Evolutionary conservation across 1,140 invertebrate species (phyloP).

Genomic region (Drosophila willistoni): DNA sequence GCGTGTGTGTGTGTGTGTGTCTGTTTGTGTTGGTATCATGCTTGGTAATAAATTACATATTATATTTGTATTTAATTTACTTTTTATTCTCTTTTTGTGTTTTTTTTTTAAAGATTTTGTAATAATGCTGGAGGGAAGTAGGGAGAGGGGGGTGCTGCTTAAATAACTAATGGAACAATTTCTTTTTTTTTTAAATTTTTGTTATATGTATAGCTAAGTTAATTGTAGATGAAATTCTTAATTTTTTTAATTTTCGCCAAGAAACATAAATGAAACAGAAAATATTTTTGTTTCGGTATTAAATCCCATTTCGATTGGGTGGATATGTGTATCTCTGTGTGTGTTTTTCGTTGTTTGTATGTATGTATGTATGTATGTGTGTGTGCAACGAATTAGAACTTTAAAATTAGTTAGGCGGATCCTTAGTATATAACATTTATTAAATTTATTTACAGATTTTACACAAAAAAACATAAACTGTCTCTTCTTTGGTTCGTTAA

Average conservation of each 20-base stretch:
- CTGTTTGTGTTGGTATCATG: slow-evolving; percentile 37
- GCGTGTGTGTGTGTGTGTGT: slow-evolving; percentile 24
- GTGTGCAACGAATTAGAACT: slow-evolving; percentile 19
- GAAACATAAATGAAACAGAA: slow-evolving; percentile 22
- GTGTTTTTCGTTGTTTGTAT: slow-evolving; percentile 32
- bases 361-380: slow-evolving; percentile 50
- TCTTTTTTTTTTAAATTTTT: slow-evolving; percentile 55
- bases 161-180: slow-evolving; percentile 76
- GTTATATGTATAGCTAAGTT: slow-evolving; percentile 33
- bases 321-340: slow-evolving; percentile 42
- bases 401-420: slow-evolving; percentile 32
- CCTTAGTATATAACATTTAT: slow-evolving; percentile 54
- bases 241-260: not conserved
- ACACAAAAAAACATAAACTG: slow-evolving; percentile 35
- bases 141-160: slow-evolving; percentile 40
- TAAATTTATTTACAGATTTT: slow-evolving; percentile 65
- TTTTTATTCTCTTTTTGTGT: slow-evolving; percentile 57
- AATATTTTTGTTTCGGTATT: slow-evolving; percentile 56
- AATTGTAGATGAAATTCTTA: slow-evolving; percentile 13
- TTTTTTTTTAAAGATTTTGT: not conserved
- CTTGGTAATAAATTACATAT: slow-evolving; percentile 70
- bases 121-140: not conserved
- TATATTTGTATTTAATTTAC: slow-evolving; percentile 63
- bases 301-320: slow-evolving; percentile 57
- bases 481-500: slow-evolving; percentile 69